Percentiles rank a stretch among this genome's conserved stretches.
These are phyloP conservation scores for Drosophila erecta DNA, from an alignment of 1,140 invertebrate species.

Conservation along the genomic window DNA sequence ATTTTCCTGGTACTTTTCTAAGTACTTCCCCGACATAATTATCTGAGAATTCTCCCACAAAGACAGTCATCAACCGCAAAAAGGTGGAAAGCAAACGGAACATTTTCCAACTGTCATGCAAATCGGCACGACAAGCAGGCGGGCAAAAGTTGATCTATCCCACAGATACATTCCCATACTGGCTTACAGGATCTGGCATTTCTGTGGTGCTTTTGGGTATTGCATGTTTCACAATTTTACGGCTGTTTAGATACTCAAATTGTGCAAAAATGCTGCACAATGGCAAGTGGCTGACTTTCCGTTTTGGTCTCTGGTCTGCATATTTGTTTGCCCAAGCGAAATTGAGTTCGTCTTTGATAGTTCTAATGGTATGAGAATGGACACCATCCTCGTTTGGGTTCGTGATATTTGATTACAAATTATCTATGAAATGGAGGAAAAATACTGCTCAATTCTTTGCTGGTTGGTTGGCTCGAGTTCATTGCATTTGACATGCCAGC, in stretches of 20 bases:
- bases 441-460: conserved; percentile 38
- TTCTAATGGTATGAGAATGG: conserved; percentile 24
- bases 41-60: conserved; percentile 33
- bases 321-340: conserved; percentile 44
- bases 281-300: conserved; percentile 21
- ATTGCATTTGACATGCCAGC: conserved; percentile 79
- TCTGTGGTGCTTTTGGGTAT: conserved; percentile 47
- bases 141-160: conserved; percentile 35
- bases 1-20: conserved; percentile 25
- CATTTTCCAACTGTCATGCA: conserved; percentile 48
- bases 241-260: conserved; percentile 78
- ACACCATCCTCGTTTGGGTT: conserved; percentile 28
- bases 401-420: conserved; percentile 81
- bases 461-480: conserved; percentile 20
- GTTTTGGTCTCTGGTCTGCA: conserved; percentile 21
- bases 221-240: conserved; percentile 75
- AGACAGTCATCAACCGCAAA: conserved; percentile 33
- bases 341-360: conserved; percentile 27
- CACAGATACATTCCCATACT: conserved; percentile 36
- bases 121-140: conserved; percentile 36
- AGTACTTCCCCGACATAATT: conserved; percentile 27
- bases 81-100: conserved; percentile 32
- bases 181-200: conserved; percentile 54
- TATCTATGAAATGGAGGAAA: conserved; percentile 56
- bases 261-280: conserved; percentile 40